Percentiles rank a stretch among this genome's conserved stretches.
These are phyloP conservation scores for Heliconius hortense DNA, from an alignment of 2,888 invertebrate species.

Conservation along the genomic window DNA sequence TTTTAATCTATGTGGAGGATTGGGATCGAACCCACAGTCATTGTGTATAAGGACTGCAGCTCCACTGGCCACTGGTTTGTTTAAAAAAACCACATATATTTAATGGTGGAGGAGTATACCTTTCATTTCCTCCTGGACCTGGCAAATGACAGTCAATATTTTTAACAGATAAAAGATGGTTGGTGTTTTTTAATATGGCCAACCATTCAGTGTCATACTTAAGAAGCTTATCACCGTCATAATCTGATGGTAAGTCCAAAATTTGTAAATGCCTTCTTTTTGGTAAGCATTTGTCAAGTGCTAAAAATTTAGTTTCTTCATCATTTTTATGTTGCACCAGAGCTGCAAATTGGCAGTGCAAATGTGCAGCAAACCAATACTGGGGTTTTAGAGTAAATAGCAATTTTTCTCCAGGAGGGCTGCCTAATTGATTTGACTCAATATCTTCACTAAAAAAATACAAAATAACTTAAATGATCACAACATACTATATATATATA, in stretches of 20 bases:
- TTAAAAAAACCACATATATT: no score
- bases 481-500: not conserved
- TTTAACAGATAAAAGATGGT: conserved; percentile 91
- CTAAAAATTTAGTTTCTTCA: conserved; percentile 89
- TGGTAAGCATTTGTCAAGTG: conserved; percentile 98
- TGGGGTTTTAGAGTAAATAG: conserved; percentile 90
- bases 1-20: not conserved
- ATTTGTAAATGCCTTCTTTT: conserved; percentile 94
- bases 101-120: conserved; percentile 67
- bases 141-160: conserved; percentile 89
- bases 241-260: conserved; percentile 83
- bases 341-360: conserved; percentile 98
- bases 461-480: not conserved
- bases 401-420: conserved; percentile 91
- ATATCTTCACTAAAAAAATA: conserved; percentile 87
- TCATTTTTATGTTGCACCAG: conserved; percentile 87
- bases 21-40: no score
- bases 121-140: conserved; percentile 86
- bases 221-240: conserved; percentile 79
- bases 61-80: no score
- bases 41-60: no score
- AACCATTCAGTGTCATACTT: conserved; percentile 97
- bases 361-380: conserved; percentile 98
- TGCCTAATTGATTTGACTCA: conserved; percentile 91
- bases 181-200: conserved; percentile 91